Evolutionary conservation across 1,140 invertebrate genomes (phyloP).

Genomic region (Aphaenogaster rudis): DNA sequence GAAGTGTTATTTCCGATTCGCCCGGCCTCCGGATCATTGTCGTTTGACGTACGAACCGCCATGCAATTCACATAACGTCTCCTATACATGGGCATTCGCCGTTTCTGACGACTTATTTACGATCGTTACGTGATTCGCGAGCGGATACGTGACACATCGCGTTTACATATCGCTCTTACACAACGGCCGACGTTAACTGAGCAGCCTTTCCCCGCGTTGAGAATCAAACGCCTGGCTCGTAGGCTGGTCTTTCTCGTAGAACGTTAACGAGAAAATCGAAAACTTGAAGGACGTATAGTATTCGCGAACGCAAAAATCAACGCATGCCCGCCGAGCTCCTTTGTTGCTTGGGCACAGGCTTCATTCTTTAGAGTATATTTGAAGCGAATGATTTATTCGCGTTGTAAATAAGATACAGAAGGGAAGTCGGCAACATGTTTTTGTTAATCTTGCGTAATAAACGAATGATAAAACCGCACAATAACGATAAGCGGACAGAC

Average conservation of each 20-base stretch:
- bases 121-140: conserved; percentile 50
- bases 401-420: background rate
- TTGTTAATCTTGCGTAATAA: conserved; percentile 22
- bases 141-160: conserved; percentile 38
- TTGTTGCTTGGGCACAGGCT: background rate
- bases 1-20: conserved; percentile 30
- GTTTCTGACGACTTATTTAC: conserved; percentile 50
- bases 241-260: background rate
- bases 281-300: background rate
- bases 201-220: background rate
- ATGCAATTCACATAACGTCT: conserved; percentile 15
- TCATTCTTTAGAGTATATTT: background rate
- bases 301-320: background rate
- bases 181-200: conserved; percentile 22
- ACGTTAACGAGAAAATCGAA: conserved; percentile 16
- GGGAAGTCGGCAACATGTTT: background rate
- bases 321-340: background rate
- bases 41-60: conserved; percentile 7
- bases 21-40: background rate
- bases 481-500: background rate
- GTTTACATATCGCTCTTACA: conserved; percentile 36
- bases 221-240: background rate
- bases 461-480: conserved; percentile 18
- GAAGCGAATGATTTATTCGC: background rate
- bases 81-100: background rate